Evolutionary conservation across 2,888 invertebrate genomes (phyloP).

Genomic region (Caenorhabditis doughertyi): DNA sequence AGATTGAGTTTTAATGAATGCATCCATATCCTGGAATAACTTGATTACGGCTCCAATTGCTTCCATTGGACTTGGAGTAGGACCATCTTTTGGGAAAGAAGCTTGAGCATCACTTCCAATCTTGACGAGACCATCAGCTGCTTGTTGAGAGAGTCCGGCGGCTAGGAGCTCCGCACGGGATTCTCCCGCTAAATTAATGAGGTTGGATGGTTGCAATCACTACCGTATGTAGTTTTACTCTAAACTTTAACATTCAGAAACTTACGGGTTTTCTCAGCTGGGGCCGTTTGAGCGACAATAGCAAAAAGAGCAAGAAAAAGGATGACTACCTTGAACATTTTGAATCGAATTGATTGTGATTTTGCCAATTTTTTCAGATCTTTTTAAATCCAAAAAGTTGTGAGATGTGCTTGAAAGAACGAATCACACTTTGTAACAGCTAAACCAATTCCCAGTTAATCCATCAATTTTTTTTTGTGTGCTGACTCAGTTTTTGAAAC

Average conservation of each 20-base stretch:
- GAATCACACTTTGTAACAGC: no score
- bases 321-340: not conserved
- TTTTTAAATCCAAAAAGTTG: no score
- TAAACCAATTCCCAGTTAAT: no score
- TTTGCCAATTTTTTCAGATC: no score
- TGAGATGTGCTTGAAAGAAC: no score
- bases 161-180: not conserved
- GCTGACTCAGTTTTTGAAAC: no score
- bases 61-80: not conserved
- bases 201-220: not conserved
- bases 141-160: constrained; percentile 8
- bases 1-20: constrained; percentile 14
- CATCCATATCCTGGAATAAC: not conserved
- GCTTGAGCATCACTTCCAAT: not conserved
- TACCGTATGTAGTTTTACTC: not conserved
- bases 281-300: not conserved
- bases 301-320: not conserved
- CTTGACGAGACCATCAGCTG: not conserved
- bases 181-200: not conserved
- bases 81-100: no score
- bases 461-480: no score
- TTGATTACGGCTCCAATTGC: not conserved
- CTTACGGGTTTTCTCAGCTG: constrained; percentile 2
- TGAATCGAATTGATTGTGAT: no score
- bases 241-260: not conserved